These are phyloP conservation scores for Podarcis cretensis DNA, from an alignment of 2,113 vertebrate species.

Conservation along the genomic window DNA sequence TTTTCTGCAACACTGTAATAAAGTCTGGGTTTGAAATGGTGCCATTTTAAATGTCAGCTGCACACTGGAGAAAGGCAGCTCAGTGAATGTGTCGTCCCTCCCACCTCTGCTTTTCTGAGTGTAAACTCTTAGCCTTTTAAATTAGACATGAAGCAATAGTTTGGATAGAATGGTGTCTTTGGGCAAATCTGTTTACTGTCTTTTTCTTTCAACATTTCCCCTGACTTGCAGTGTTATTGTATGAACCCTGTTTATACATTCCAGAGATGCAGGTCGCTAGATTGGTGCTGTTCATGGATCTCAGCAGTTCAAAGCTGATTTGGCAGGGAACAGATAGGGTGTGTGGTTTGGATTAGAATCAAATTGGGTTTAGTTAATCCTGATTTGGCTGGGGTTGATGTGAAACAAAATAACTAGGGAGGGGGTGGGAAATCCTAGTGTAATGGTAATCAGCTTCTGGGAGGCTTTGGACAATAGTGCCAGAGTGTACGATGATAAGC, in stretches of 20 bases:
- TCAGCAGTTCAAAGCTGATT: conserved; percentile 67
- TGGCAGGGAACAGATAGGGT: conserved; percentile 52
- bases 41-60: neutral
- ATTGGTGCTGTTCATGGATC: conserved; percentile 57
- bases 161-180: conserved; percentile 54
- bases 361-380: conserved; percentile 62
- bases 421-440: conserved; percentile 41
- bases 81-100: neutral
- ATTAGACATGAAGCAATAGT: conserved; percentile 56
- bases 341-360: conserved; percentile 60
- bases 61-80: neutral
- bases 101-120: neutral
- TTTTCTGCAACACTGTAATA: neutral
- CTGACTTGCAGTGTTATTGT: conserved; percentile 64
- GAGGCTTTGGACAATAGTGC: conserved; percentile 26
- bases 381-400: conserved; percentile 62
- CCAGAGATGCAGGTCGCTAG: conserved; percentile 63
- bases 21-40: conserved; percentile 1
- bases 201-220: conserved; percentile 70
- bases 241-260: conserved; percentile 64
- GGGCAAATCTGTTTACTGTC: conserved; percentile 58
- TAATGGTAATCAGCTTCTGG: conserved; percentile 47
- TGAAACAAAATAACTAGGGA: conserved; percentile 56
- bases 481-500: conserved; percentile 45
- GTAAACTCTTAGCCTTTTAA: conserved; percentile 26